Evolutionary conservation across 2,797 vertebrate species (phyloP).

Genomic region (Vireo griseus): DNA sequence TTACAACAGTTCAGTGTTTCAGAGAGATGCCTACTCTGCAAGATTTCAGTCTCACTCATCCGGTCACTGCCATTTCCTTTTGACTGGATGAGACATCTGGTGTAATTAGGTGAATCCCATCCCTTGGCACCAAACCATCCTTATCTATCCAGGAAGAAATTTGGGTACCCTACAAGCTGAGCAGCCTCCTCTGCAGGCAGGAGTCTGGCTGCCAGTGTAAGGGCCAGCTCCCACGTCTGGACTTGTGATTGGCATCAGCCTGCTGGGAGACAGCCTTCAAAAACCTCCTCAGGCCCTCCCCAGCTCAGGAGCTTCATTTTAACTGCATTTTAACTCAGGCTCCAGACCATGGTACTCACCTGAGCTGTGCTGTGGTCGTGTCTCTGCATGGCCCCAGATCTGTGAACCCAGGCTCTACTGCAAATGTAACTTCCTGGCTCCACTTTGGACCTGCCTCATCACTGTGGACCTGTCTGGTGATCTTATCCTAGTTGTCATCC

Average conservation of each 20-base stretch:
- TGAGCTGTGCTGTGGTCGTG: neutral
- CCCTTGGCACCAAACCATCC: neutral
- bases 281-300: neutral
- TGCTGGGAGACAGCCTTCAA: neutral
- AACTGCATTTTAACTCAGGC: neutral
- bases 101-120: neutral
- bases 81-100: neutral
- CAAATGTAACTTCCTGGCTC: fast-evolving
- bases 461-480: neutral
- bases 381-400: neutral
- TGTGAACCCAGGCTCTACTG: neutral
- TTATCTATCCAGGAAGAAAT: neutral
- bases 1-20: neutral
- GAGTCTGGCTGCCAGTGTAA: neutral
- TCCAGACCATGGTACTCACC: neutral
- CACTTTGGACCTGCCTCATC: neutral
- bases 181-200: neutral
- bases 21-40: neutral
- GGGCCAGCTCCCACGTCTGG: neutral
- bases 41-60: neutral
- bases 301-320: neutral
- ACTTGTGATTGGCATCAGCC: neutral
- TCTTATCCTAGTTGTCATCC: neutral
- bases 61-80: neutral
- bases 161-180: neutral